phyloP scores from a whole-genome alignment of 2,888 invertebrate genomes.

The Poecilobothrus nobilitatus region DNA sequence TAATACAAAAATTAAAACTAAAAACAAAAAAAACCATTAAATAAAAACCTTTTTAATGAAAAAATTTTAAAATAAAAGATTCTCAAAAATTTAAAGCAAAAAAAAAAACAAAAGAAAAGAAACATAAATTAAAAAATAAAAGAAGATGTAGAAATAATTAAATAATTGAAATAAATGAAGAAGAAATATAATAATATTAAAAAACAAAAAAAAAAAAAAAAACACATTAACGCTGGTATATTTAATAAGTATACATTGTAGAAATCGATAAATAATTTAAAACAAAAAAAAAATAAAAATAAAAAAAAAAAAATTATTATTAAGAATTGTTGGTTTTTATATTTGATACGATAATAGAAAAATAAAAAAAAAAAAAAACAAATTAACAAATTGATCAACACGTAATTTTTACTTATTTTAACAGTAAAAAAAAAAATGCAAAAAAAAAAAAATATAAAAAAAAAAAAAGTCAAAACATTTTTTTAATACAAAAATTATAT shows the following conservation, averaged over 20 bases:
- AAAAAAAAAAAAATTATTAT: background rate
- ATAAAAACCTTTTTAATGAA: background rate
- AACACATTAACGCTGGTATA: conserved; percentile 2
- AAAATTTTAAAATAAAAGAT: background rate
- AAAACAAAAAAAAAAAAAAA: background rate
- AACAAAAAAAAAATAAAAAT: background rate
- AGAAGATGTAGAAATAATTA: conserved; percentile 5
- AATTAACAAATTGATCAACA: conserved; percentile 28
- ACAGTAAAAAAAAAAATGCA: conserved; percentile 10
- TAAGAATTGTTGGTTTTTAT: conserved; percentile 45
- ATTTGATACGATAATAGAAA: conserved; percentile 41
- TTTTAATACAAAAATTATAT: conserved; percentile 21
- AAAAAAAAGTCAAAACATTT: conserved; percentile 22
- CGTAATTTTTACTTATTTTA: conserved; percentile 4
- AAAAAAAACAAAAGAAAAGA: conserved; percentile 18
- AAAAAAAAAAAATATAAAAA: conserved; percentile 11
- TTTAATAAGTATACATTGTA: background rate
- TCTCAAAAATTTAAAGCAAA: conserved; percentile 2
- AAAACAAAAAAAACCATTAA: background rate
- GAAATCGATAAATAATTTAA: background rate
- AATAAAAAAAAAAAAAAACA: conserved; percentile 8
- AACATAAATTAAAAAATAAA: conserved; percentile 22
- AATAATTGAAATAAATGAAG: background rate
- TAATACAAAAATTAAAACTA: too few relatives aligned
- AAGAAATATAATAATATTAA: background rate